phyloP scores from a whole-genome alignment of 2,888 invertebrate species.

The Melitaea athalia region DNA sequence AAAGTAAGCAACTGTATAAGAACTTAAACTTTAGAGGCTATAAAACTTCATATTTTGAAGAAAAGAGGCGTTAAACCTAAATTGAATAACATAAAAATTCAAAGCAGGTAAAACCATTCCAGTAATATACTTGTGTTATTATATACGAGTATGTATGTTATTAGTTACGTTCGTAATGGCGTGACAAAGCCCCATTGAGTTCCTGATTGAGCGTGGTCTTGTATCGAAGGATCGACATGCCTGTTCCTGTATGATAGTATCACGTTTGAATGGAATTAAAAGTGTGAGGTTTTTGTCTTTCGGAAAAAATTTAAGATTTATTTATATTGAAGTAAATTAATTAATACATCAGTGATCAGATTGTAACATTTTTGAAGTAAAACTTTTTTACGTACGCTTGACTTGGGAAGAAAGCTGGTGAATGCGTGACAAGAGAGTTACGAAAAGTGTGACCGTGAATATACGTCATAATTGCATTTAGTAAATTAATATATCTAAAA shows the following conservation, averaged over 20 bases:
- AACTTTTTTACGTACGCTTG: too few relatives aligned
- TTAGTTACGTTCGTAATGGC: slow-evolving; percentile 45
- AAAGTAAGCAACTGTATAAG: too few relatives aligned
- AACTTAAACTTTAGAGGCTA: too few relatives aligned
- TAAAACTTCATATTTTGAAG: not conserved
- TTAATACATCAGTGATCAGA: too few relatives aligned
- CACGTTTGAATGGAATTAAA: slow-evolving; percentile 31
- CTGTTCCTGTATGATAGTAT: slow-evolving; percentile 29
- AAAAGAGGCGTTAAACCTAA: not conserved
- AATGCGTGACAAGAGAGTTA: too few relatives aligned
- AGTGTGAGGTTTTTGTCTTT: slow-evolving; percentile 7
- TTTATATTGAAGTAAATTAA: too few relatives aligned
- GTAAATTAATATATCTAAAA: too few relatives aligned
- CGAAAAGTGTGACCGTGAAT: too few relatives aligned
- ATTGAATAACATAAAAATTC: not conserved
- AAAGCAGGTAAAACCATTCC: not conserved
- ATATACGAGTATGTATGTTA: too few relatives aligned
- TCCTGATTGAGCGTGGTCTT: slow-evolving; percentile 58
- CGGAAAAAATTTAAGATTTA: not conserved
- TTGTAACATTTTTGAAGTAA: too few relatives aligned
- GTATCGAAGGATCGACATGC: slow-evolving; percentile 37
- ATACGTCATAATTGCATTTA: too few relatives aligned
- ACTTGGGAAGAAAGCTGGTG: too few relatives aligned
- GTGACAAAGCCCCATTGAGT: slow-evolving; percentile 59
- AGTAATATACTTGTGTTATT: slow-evolving; percentile 13